Percentiles rank a stretch among this genome's conserved stretches.
Evolutionary conservation across 2,797 vertebrate genomes (phyloP).

Genomic region (Tragelaphus oryx): DNA sequence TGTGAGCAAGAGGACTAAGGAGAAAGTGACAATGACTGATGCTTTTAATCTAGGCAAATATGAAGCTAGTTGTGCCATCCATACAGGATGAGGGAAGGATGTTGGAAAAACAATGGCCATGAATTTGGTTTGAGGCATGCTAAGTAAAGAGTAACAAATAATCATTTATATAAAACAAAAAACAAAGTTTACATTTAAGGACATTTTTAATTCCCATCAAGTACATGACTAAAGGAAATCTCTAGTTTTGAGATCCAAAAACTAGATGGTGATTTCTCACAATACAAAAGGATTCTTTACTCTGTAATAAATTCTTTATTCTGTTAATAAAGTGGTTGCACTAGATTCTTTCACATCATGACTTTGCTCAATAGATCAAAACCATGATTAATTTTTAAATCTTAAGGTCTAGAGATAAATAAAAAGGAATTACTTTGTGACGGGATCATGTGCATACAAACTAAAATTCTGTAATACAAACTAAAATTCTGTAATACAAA

Average conservation of each 20-base stretch:
- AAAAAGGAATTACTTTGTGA: background rate
- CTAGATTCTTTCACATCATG: background rate
- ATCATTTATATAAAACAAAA: background rate
- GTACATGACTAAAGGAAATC: background rate
- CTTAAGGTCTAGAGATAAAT: background rate
- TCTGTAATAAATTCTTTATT: background rate
- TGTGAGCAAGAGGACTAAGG: background rate
- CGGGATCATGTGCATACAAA: background rate
- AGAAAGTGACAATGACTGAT: background rate
- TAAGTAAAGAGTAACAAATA: background rate
- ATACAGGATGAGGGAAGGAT: background rate
- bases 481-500: background rate
- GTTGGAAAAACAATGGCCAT: background rate
- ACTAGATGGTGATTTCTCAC: background rate
- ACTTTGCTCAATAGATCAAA: background rate
- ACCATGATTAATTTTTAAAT: background rate
- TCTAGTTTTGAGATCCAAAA: background rate
- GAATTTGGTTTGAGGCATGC: background rate
- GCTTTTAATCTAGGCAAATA: background rate
- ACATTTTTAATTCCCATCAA: background rate
- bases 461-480: conserved; percentile 8
- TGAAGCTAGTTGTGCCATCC: background rate
- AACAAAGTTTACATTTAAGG: background rate
- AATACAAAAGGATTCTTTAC: background rate
- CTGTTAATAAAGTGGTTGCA: background rate